These are phyloP conservation scores for Picathartes gymnocephalus DNA, from an alignment of 2,113 vertebrate genomes.

Conservation along the genomic window DNA sequence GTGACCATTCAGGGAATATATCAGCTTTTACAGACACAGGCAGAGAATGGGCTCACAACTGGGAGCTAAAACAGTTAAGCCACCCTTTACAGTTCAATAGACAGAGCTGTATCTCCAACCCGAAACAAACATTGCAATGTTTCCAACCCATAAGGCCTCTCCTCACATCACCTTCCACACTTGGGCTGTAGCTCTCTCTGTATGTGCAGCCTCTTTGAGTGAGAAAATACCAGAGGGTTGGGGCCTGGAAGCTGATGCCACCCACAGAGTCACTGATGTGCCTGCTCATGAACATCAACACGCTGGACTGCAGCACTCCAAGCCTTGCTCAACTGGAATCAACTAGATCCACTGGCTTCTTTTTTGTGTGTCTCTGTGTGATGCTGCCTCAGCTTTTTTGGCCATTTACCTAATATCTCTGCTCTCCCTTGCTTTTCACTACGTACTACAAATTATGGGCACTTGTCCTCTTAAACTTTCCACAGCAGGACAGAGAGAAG, in stretches of 20 bases:
- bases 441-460: not conserved
- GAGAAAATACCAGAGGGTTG: not conserved
- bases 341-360: not conserved
- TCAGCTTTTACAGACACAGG: not conserved
- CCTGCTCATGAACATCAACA: not conserved
- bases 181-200: not conserved
- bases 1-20: not conserved
- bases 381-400: not conserved
- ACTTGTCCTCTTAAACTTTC: not conserved
- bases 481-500: not conserved
- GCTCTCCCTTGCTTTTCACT: not conserved
- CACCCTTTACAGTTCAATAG: not conserved
- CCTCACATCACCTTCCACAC: not conserved
- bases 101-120: not conserved
- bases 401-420: not conserved
- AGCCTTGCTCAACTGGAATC: not conserved
- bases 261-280: not conserved
- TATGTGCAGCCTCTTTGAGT: not conserved
- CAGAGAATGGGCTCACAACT: not conserved
- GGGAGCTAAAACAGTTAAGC: not conserved
- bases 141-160: fast-evolving
- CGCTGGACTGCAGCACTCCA: not conserved
- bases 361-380: not conserved
- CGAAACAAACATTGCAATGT: not conserved
- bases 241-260: not conserved